phyloP scores from a whole-genome alignment of 2,797 vertebrate genomes.

The Amniataba percoides region DNA sequence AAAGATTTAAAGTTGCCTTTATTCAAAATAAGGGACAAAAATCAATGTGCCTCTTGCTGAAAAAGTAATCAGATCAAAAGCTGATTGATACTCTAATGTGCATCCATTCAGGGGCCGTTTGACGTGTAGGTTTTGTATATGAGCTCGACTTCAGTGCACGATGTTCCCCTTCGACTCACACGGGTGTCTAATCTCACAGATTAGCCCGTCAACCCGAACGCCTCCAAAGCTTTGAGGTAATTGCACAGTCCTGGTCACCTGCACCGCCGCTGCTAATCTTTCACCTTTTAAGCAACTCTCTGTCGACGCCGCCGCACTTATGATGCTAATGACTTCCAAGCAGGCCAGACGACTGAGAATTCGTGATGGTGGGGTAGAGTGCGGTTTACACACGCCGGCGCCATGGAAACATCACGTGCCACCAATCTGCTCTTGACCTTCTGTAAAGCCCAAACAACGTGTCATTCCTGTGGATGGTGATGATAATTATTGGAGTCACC shows the following conservation, averaged over 20 bases:
- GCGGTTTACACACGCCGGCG: constrained; percentile 1
- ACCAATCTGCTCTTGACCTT: constrained; percentile 42
- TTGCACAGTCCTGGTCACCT: background rate
- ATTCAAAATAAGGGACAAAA: background rate
- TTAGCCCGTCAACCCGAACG: constrained; percentile 19
- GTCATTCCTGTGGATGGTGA: constrained; percentile 39
- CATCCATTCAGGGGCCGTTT: background rate
- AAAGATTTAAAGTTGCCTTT: too few relatives aligned
- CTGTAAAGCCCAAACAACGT: constrained; percentile 20
- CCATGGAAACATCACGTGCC: constrained; percentile 49
- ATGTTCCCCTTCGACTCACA: background rate
- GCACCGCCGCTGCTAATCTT: background rate
- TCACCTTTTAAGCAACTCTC: constrained; percentile 1
- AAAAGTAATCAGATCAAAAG: background rate
- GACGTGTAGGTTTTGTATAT: background rate
- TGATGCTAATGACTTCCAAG: constrained; percentile 23
- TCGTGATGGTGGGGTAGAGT: background rate
- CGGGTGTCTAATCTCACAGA: constrained; percentile 30
- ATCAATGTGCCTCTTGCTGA: background rate
- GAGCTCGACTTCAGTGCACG: background rate
- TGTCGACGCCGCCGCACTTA: background rate
- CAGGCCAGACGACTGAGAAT: background rate
- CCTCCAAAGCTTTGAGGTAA: constrained; percentile 9
- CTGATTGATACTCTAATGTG: background rate
- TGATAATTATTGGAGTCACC: constrained; percentile 48